Evolutionary conservation across 92 coral and sea anemone genomes (phyloP).

Genomic region (Actinostola sp.): DNA sequence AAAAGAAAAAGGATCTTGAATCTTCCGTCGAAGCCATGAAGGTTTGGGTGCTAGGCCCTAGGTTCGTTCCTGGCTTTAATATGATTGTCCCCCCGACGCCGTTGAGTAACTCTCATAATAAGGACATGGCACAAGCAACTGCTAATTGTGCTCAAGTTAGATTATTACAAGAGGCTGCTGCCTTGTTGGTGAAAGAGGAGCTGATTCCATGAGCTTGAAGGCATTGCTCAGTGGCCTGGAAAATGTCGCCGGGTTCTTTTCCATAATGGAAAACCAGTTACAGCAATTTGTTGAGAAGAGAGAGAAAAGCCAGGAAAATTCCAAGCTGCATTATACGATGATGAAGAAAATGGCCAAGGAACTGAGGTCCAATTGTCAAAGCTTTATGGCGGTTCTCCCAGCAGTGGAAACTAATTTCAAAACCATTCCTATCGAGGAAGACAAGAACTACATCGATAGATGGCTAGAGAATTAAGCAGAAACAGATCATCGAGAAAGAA

Average conservation of each 20-base stretch:
- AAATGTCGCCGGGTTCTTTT: slow-evolving; percentile 59
- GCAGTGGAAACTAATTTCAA: slow-evolving; percentile 56
- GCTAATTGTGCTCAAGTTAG: slow-evolving; percentile 39
- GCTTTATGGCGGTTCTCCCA: slow-evolving; percentile 54
- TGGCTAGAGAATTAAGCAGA: slow-evolving; percentile 56
- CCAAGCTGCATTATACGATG: slow-evolving; percentile 20
- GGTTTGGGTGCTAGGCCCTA: slow-evolving; percentile 38
- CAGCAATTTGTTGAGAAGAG: too few species aligned
- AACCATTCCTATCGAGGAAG: slow-evolving; percentile 60
- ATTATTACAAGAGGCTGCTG: slow-evolving; percentile 43
- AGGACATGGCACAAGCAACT: slow-evolving; percentile 47
- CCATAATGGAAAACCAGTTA: too few species aligned
- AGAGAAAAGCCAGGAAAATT: slow-evolving; percentile 34
- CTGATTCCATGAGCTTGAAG: slow-evolving; percentile 55
- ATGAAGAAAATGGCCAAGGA: slow-evolving; percentile 53
- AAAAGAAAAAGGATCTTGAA: slow-evolving; percentile 31
- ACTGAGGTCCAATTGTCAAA: slow-evolving; percentile 45
- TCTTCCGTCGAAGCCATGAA: background rate
- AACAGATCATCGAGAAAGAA: background rate
- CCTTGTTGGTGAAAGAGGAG: slow-evolving; percentile 24
- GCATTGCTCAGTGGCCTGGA: slow-evolving; percentile 34
- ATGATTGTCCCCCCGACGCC: slow-evolving; percentile 50
- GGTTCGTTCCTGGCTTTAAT: slow-evolving; percentile 40
- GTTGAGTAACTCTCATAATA: too few species aligned
- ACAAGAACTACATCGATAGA: slow-evolving; percentile 70